Conservation (phyloP, 2,888 invertebrate genomes). For the Lycaena phlaeas region DNA sequence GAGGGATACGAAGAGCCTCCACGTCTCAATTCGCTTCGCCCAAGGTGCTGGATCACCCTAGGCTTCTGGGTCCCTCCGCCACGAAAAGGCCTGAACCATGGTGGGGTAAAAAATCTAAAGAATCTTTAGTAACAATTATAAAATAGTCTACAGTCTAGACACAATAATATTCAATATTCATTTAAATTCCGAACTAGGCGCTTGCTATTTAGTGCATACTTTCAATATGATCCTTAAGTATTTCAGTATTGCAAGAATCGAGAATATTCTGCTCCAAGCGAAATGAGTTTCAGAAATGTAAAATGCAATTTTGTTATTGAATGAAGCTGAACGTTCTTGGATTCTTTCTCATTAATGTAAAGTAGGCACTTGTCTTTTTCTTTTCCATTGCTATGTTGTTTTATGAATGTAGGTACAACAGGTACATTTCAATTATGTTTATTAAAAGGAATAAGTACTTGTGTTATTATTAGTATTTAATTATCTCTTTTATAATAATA, state of each 20-base stretch:
- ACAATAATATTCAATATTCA: constrained; percentile 6
- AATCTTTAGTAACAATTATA: background rate
- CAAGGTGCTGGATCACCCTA: too few relatives aligned
- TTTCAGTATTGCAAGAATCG: constrained; percentile 5
- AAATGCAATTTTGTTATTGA: constrained; percentile 12
- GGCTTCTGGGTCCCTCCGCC: too few relatives aligned
- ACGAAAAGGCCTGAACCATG: too few relatives aligned
- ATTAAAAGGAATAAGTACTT: too few relatives aligned
- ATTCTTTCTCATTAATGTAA: background rate
- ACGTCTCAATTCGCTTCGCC: too few relatives aligned
- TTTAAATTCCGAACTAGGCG: background rate
- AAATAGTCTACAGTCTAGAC: too few relatives aligned
- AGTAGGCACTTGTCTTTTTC: background rate
- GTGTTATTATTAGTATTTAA: too few relatives aligned
- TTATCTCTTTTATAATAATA: too few relatives aligned
- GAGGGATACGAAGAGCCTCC: too few relatives aligned
- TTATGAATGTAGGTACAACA: background rate
- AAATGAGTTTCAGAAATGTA: constrained; percentile 11
- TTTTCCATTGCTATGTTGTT: background rate
- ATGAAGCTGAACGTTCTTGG: constrained; percentile 10
- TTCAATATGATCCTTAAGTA: constrained; percentile 6
- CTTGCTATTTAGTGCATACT: constrained; percentile 7
- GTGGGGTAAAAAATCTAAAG: too few relatives aligned
- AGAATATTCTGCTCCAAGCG: constrained; percentile 4
- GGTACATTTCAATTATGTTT: too few relatives aligned